A percentile compares a stretch with the other conserved stretches of the same genome.
These are phyloP conservation scores for Dryoscopus gambensis DNA, from an alignment of 2,113 vertebrate genomes.

Conservation along the genomic window DNA sequence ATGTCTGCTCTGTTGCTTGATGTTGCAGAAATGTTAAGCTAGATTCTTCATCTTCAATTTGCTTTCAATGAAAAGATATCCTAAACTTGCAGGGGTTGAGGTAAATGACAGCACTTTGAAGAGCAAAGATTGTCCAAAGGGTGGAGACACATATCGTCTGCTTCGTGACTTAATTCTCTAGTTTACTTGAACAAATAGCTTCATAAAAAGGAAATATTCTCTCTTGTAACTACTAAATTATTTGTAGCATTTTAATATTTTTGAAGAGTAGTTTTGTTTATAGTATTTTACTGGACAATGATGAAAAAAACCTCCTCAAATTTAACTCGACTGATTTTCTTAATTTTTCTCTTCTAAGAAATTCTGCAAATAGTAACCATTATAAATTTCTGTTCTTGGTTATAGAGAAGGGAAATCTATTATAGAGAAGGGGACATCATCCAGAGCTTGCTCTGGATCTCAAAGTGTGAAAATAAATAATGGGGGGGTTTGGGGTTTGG, in stretches of 20 bases:
- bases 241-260: neutral
- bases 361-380: neutral
- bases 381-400: neutral
- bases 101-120: neutral
- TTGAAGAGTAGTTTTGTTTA: neutral
- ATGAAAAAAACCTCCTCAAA: neutral
- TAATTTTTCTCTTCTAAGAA: neutral
- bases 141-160: neutral
- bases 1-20: slow-evolving; percentile 34
- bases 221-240: neutral
- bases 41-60: slow-evolving; percentile 51
- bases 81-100: neutral
- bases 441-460: neutral
- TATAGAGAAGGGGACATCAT: neutral
- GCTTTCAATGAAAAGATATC: slow-evolving; percentile 39
- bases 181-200: neutral
- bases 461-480: neutral
- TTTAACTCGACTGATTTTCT: neutral
- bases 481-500: no score
- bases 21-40: slow-evolving; percentile 26
- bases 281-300: neutral
- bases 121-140: neutral
- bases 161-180: neutral
- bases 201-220: neutral
- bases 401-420: neutral